phyloP scores from a whole-genome alignment of 2,888 invertebrate species.

The Miltochrista miniata region DNA sequence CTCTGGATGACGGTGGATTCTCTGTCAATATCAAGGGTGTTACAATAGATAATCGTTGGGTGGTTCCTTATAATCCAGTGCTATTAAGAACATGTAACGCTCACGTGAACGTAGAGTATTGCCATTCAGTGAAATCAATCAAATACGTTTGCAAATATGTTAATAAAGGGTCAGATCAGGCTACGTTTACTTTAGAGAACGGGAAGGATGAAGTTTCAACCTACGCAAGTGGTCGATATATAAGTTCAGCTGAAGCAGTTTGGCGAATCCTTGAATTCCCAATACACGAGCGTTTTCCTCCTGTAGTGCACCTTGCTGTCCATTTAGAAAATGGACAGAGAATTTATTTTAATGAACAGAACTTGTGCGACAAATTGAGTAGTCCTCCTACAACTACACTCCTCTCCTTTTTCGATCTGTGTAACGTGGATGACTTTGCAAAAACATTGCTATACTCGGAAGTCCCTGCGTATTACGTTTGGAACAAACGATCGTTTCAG shows the following conservation, averaged over 20 bases:
- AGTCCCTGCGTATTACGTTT: background rate
- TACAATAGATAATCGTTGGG: conserved; percentile 9
- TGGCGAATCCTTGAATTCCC: conserved; percentile 9
- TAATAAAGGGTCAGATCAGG: conserved; percentile 4
- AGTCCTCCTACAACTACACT: conserved; percentile 39
- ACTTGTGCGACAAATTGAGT: conserved; percentile 25
- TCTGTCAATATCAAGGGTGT: too few relatives aligned
- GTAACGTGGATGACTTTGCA: conserved; percentile 11
- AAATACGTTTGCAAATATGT: conserved; percentile 13
- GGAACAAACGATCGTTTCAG: background rate
- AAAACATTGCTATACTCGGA: background rate
- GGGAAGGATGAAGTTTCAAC: background rate
- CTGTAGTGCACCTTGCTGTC: conserved; percentile 13
- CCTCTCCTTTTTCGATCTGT: conserved; percentile 29
- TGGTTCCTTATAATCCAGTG: conserved; percentile 8
- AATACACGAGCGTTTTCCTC: conserved; percentile 14
- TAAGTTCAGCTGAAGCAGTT: conserved; percentile 3
- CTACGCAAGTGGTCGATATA: conserved; percentile 2
- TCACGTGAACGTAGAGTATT: conserved; percentile 15
- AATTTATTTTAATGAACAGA: conserved; percentile 29
- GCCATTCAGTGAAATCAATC: conserved; percentile 14
- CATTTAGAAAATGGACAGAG: conserved; percentile 24
- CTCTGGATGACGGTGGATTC: background rate
- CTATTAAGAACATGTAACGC: conserved; percentile 7
- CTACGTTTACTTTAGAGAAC: conserved; percentile 2